Base-by-base conservation (phyloP, 1,140 invertebrate genomes). In the Maconellicoccus hirsutus region DNA sequence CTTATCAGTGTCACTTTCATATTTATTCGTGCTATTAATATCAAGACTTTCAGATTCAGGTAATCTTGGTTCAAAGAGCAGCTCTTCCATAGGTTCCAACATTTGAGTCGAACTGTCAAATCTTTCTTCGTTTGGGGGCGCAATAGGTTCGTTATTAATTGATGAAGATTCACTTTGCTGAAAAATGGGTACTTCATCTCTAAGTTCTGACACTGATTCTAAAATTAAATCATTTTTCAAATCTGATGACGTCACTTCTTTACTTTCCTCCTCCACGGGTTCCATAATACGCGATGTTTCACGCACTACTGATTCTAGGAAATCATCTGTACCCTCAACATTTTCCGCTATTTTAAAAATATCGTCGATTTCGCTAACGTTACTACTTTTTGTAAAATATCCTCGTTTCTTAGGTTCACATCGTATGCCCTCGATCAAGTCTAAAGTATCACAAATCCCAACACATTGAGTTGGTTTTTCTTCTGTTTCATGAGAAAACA, bases 311-410 rank as follows among this genome's bases (percentile, higher is more conserved):
- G 42, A 52, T 16, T 4, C 42, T 14, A 16, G 3, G 16, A 52
- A 52, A 19, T 52, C 42, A 16, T 52, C 42, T 6, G 10, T 52
- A 14, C 2, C 16, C 2, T 52, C 42, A 16, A 8, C 42, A 16
- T 66, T 26, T 66, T 66, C 61, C 6, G 61, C 61, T 3, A 66
- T 66, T 66, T 66, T 66, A 22, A 66, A 66, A 23, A 66, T 66
- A 23, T 10, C 25, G 25, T 66, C 61, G 2, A 66, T 66, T 66
- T 66, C 61, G 25, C 10, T 4, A 59, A n/a, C 52, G 29, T 33
- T 33, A 19, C 42, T 52, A 52, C 42, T 52, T 16, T 52, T 52
- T 2, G n/a, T 19, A 16, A 16, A 8, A 16, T 3, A 19, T 52
- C n/a, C 42, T 14, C 42, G 42, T 16, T 52, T 52, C 12, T 33